These are phyloP conservation scores for Halichondria panicea DNA, from an alignment of 37 sponge, comb jelly and placozoan species.

Conservation along the genomic window DNA sequence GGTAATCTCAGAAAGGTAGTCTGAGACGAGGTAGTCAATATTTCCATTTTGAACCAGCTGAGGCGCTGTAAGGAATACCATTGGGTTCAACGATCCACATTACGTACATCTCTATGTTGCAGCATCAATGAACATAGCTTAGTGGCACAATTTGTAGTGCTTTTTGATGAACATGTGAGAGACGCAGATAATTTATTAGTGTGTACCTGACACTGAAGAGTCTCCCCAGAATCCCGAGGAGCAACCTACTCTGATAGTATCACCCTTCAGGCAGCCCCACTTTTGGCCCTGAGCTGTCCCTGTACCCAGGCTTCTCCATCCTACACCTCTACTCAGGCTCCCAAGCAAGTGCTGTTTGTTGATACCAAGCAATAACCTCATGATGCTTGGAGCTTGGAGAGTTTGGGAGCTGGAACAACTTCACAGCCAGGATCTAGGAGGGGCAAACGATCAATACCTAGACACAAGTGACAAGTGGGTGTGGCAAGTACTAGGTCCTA, in stretches of 20 bases:
- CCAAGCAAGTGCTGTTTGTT: too few species aligned
- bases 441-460: too few species aligned
- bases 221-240: constrained; percentile 99
- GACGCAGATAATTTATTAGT: neutral
- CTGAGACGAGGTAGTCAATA: constrained; percentile 88
- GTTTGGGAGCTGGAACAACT: neutral
- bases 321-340: too few species aligned
- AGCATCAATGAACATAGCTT: neutral
- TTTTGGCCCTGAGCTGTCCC: too few species aligned
- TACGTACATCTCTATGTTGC: neutral
- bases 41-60: constrained; percentile 86
- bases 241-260: constrained; percentile 86
- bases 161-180: neutral
- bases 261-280: constrained; percentile 22
- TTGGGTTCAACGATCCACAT: neutral
- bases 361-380: too few species aligned
- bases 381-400: too few species aligned
- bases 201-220: constrained; percentile 72
- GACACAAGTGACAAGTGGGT: too few species aligned
- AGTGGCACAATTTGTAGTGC: neutral
- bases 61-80: constrained; percentile 38
- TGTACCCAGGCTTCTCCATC: too few species aligned
- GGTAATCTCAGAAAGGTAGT: constrained; percentile 97
- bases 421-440: neutral
- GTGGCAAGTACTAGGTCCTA: too few species aligned